phyloP scores from a whole-genome alignment of 2,888 invertebrate genomes.

The Furcula furcula region DNA sequence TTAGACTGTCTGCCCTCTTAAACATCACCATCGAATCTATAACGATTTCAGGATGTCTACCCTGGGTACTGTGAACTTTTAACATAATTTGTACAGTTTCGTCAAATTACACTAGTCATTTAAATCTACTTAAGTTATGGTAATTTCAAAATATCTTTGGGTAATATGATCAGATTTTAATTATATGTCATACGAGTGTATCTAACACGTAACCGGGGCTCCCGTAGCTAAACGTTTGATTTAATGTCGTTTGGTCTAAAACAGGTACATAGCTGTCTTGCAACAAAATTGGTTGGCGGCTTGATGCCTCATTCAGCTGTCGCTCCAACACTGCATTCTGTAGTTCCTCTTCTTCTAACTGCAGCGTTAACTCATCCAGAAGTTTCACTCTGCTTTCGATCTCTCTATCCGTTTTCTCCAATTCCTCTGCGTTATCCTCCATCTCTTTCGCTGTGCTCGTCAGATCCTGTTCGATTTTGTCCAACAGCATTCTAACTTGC shows the following conservation, averaged over 20 bases:
- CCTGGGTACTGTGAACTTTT: no score
- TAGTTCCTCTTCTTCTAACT: constrained; percentile 75
- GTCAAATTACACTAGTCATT: constrained; percentile 2
- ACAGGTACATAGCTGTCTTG: constrained; percentile 75
- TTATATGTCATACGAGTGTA: constrained; percentile 72
- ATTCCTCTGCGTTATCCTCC: constrained; percentile 72
- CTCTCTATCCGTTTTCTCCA: constrained; percentile 75
- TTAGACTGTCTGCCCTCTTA: no score
- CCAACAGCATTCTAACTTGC: constrained; percentile 71
- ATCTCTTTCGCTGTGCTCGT: constrained; percentile 76
- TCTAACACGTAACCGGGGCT: constrained; percentile 62
- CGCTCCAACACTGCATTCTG: constrained; percentile 75
- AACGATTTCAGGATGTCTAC: no score
- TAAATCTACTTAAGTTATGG: constrained; percentile 32
- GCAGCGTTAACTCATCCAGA: constrained; percentile 76
- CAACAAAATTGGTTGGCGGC: constrained; percentile 68
- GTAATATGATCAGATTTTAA: constrained; percentile 28
- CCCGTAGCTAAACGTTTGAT: constrained; percentile 32
- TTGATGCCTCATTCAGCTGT: constrained; percentile 69
- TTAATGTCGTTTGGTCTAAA: constrained; percentile 53
- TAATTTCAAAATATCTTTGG: constrained; percentile 38
- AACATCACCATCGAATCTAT: no score
- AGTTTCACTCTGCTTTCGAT: constrained; percentile 77
- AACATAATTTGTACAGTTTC: neutral
- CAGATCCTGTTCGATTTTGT: constrained; percentile 78